phyloP scores from a whole-genome alignment of 2,888 invertebrate species.

The Dicyrtoma fusca region DNA sequence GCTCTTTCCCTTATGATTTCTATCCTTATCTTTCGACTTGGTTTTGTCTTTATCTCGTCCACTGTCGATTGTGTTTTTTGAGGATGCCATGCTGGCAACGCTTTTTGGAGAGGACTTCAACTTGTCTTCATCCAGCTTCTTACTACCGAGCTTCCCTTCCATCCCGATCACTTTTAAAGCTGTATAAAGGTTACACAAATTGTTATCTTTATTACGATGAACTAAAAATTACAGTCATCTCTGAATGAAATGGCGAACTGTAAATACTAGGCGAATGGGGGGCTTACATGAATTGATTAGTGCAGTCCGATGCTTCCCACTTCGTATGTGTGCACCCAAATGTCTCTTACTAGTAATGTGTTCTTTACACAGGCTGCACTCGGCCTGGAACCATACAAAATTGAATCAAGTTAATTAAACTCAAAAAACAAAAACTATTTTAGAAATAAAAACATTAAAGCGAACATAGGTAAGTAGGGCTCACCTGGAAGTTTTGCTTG shows the following conservation, averaged over 20 bases:
- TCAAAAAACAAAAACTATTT: no score
- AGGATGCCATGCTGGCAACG: not conserved
- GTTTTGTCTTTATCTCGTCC: no score
- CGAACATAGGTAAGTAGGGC: not conserved
- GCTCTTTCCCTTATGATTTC: not conserved
- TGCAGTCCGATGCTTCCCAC: constrained; percentile 43
- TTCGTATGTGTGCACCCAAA: constrained; percentile 47
- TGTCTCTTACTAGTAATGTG: constrained; percentile 43
- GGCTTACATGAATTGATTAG: constrained; percentile 47
- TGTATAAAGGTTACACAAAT: constrained; percentile 23
- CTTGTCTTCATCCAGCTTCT: not conserved
- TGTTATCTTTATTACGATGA: no score
- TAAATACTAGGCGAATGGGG: no score
- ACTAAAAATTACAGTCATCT: no score
- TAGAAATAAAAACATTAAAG: no score
- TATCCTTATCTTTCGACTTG: no score
- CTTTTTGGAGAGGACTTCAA: not conserved
- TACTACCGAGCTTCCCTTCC: not conserved
- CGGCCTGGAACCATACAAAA: constrained; percentile 39
- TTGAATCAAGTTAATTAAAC: no score
- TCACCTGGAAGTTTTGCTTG: constrained; percentile 54
- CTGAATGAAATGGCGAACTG: no score
- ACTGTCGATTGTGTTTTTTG: not conserved
- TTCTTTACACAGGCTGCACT: constrained; percentile 49
- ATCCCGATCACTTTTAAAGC: constrained; percentile 35